Evolutionary conservation across 53 echinoderm and acorn worm genomes (phyloP).

Genomic region (Stichopus horrens): DNA sequence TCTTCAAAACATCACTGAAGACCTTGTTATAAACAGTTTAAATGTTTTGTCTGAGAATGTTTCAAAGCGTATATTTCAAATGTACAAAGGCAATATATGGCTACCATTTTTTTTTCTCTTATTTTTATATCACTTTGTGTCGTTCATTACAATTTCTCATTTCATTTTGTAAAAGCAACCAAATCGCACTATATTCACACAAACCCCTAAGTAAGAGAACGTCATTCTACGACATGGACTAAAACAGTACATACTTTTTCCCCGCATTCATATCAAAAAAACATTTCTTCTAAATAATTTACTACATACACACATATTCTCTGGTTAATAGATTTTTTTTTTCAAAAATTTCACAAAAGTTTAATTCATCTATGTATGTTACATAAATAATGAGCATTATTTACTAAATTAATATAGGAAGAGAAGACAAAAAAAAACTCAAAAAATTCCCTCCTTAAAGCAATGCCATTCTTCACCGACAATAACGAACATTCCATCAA

Average conservation of each 20-base stretch:
- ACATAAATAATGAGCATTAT: not conserved
- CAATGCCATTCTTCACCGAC: not conserved
- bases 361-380: slow-evolving; percentile 9
- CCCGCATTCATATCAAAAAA: not conserved
- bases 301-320: slow-evolving; percentile 44
- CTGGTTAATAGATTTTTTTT: slow-evolving; percentile 35
- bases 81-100: slow-evolving; percentile 50
- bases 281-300: slow-evolving; percentile 42
- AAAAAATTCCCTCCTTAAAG: not conserved
- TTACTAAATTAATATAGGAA: not conserved
- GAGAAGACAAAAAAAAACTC: not conserved
- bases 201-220: slow-evolving; percentile 25
- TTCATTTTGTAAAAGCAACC: not conserved
- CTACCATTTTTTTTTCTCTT: slow-evolving; percentile 33
- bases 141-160: not conserved
- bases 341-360: not conserved
- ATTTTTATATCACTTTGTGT: not conserved
- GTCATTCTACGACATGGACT: slow-evolving; percentile 35
- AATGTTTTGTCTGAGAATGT: slow-evolving; percentile 23
- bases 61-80: slow-evolving; percentile 34
- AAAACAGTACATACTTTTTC: slow-evolving; percentile 17
- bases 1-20: slow-evolving; percentile 4
- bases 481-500: not conserved
- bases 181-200: slow-evolving; percentile 6
- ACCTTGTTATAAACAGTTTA: slow-evolving; percentile 7